Evolutionary conservation across 2,797 vertebrate genomes (phyloP).

Genomic region (Garrulus glandarius): DNA sequence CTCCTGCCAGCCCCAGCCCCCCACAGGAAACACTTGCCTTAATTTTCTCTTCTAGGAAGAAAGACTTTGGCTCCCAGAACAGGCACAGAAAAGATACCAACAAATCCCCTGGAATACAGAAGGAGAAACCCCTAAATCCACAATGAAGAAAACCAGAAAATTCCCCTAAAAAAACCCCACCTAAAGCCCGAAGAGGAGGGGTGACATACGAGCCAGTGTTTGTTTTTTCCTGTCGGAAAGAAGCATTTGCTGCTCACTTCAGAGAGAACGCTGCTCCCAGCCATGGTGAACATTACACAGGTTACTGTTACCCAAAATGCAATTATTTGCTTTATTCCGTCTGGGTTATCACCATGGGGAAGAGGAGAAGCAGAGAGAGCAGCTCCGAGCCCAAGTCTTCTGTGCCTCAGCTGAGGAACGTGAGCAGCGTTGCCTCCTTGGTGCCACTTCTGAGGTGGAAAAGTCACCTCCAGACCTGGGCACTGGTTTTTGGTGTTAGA

Average conservation of each 20-base stretch:
- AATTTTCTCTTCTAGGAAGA: not conserved
- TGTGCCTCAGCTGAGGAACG: accelerated
- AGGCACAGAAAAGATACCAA: not conserved
- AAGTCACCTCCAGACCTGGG: not conserved
- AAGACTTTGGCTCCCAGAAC: not conserved
- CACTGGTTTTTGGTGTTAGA: not conserved
- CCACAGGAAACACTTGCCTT: not conserved
- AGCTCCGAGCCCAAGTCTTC: not conserved
- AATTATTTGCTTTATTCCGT: not conserved
- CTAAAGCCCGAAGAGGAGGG: not conserved
- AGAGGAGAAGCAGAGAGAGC: not conserved
- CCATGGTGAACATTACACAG: not conserved
- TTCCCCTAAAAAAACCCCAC: accelerated
- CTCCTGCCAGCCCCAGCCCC: not conserved
- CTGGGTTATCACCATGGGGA: not conserved
- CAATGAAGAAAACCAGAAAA: not conserved
- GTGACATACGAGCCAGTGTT: not conserved
- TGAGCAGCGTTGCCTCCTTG: not conserved
- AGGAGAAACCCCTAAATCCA: not conserved
- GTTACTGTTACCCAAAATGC: not conserved
- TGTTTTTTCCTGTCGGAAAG: not conserved
- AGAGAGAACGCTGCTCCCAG: not conserved
- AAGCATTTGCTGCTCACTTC: not conserved
- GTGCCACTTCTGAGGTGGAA: not conserved
- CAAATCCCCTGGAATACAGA: not conserved